Evolutionary conservation across 2,797 vertebrate genomes (phyloP), one percentile per base, ranked within the genome.

Genomic region (Channa striata): DNA sequence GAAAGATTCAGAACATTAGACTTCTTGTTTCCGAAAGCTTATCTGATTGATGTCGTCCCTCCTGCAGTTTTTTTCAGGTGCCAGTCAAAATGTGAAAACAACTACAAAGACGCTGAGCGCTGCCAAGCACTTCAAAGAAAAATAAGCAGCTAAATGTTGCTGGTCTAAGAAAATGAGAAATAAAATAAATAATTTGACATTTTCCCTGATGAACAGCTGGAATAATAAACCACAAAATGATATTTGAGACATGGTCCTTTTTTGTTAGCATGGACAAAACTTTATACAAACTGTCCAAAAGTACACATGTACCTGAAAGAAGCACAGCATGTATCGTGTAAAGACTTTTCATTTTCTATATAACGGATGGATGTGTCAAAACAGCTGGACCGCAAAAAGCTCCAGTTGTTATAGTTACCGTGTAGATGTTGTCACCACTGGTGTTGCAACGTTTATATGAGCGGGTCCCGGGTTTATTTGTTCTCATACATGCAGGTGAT

Each of bases 121-220:
- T 77, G 77, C 77, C 73, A 57, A 78, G 72, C 0, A 50, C 81
- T 87, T 88, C 74, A 89, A 79, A 87, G 72, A 49, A 79, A 88
- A 90, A 82, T 54, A 91, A 90, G 90, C 74, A 75, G 44, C 50
- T 40, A 50, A 78, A 85, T 83, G 80, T 85, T 69, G 63, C 82
- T 33, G 59, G 56, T 77, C 4, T 17, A 61, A 68, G 68, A 74
- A 87, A 85, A 73, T 13, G 46, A 67, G 39, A 81, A 85, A 86
- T 84, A 74, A 90, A 85, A 87, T 68, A 89, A 90, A 90, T 79
- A 87, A 43, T 0, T 20, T 59, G 46, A 75, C 39, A 46, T 68
- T 83, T 74, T 44, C 69, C 68, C 62, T 61, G 64, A 89, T 75
- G 77, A 87, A 75, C 87, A 92, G 89, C 92, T 93, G 91, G 47